Percentiles rank a stretch among this genome's conserved stretches.
These are phyloP conservation scores for Eptatretus atami DNA, from an alignment of 2,797 vertebrate species.

Conservation along the genomic window DNA sequence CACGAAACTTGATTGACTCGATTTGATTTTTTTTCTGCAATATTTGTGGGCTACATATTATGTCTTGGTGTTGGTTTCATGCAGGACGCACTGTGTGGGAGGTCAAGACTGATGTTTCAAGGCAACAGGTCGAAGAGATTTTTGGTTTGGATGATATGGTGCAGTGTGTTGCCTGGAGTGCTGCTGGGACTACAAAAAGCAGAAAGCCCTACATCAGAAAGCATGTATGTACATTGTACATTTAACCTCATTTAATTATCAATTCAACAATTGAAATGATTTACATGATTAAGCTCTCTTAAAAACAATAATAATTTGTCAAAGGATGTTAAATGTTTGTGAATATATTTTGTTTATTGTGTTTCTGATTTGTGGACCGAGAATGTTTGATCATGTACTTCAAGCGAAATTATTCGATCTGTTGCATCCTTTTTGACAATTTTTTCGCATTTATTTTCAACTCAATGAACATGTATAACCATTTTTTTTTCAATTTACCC, in stretches of 20 bases:
- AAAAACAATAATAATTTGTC: no score
- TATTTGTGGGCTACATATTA: background rate
- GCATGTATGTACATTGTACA: constrained; percentile 40
- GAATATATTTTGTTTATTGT: no score
- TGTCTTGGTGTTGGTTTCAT: background rate
- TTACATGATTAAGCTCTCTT: background rate
- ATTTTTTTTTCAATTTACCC: constrained; percentile 11
- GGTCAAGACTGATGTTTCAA: constrained; percentile 74
- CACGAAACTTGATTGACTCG: no score
- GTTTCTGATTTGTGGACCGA: no score
- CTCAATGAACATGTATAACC: background rate
- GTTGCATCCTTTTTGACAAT: no score
- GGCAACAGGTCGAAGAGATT: constrained; percentile 81
- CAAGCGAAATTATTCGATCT: no score
- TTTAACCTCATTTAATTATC: background rate
- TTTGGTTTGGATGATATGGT: constrained; percentile 98
- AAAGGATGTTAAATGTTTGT: no score
- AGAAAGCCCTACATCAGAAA: constrained; percentile 61
- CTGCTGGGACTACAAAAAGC: constrained; percentile 83
- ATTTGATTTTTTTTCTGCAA: background rate
- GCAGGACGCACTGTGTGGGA: constrained; percentile 57
- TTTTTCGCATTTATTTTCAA: no score
- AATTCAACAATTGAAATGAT: background rate
- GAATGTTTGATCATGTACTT: no score
- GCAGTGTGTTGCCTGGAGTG: constrained; percentile 98